Evolutionary conservation across 2,797 vertebrate genomes (phyloP), one percentile per base, ranked within the genome.

Genomic region (Eulemur rubriventer): DNA sequence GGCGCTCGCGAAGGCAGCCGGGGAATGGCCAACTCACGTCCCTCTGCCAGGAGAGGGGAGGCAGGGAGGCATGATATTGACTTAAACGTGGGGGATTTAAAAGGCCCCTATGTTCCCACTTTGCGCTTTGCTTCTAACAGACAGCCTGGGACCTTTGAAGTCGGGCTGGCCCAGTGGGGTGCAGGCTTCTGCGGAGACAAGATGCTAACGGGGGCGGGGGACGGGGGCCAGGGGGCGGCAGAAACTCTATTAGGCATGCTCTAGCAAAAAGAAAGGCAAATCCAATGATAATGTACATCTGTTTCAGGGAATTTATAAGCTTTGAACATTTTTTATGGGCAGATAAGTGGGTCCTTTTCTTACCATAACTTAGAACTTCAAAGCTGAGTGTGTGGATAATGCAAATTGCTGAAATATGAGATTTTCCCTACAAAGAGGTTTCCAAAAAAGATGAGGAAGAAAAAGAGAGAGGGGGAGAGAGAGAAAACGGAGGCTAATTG

Each of bases 221-320:
- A 97, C 98, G 98, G 99, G 99, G 99, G 99, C 99, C 98, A 98
- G 98, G 99, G 98, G 99, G 99, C 99, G 99, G 98, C 98, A 98
- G 98, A 98, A 99, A 99, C 99, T 99, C 99, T 99, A 99, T 99
- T 99, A 99, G 99, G 99, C 99, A 99, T 99, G 99, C 99, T 99
- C 99, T 98, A 99, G 99, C 99, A 99, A 98, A 99, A 98, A 99
- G 99, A 98, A 98, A 99, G 98, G 99, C 99, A 99, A 99, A 99
- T 99, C 99, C 99, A 99, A 99, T 99, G 99, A 99, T 99, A 99
- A 99, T 99, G 99, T 99, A 99, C 99, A 99, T 99, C 99, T 99
- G 99, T 99, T 99, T 99, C 99, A 99, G 99, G 99, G 99, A 99
- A 99, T 99, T 99, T 99, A 99, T 99, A 99, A 99, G 99, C 99